Conservation (phyloP, 1,140 invertebrate species). For the Drosophila sp. region DNA sequence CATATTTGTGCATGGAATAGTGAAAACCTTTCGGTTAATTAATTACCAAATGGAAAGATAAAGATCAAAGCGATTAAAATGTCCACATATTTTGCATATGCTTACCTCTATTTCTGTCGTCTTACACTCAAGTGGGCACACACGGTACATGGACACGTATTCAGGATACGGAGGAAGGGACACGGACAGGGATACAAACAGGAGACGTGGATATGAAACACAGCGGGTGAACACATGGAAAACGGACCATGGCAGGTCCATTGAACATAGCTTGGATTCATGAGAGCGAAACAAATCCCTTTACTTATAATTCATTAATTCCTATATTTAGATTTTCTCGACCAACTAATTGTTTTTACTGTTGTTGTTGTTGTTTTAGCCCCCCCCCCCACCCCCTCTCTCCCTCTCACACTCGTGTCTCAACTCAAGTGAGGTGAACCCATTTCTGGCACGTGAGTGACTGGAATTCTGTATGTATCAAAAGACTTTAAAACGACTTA, state of each 20-base stretch:
- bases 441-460: neutral
- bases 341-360: conserved; percentile 17
- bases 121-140: conserved; percentile 69
- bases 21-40: conserved; percentile 69
- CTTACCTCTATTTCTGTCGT: conserved; percentile 64
- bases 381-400: neutral
- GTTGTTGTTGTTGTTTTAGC: neutral
- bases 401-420: neutral
- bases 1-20: conserved; percentile 47
- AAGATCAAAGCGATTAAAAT: conserved; percentile 70
- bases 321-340: conserved; percentile 71
- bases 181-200: neutral
- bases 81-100: conserved; percentile 41
- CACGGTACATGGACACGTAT: conserved; percentile 11
- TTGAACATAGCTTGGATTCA: conserved; percentile 52
- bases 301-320: conserved; percentile 80
- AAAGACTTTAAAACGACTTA: no score
- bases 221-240: conserved; percentile 26
- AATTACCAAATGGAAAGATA: conserved; percentile 65
- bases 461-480: no score
- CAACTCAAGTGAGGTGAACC: conserved; percentile 2
- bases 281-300: conserved; percentile 67
- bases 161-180: conserved; percentile 4
- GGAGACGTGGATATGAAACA: neutral
- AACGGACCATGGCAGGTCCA: conserved; percentile 24